Percentiles rank a stretch among this genome's conserved stretches.
These are phyloP conservation scores for Halichondria panicea DNA, from an alignment of 37 sponge, comb jelly and placozoan genomes.

Conservation along the genomic window DNA sequence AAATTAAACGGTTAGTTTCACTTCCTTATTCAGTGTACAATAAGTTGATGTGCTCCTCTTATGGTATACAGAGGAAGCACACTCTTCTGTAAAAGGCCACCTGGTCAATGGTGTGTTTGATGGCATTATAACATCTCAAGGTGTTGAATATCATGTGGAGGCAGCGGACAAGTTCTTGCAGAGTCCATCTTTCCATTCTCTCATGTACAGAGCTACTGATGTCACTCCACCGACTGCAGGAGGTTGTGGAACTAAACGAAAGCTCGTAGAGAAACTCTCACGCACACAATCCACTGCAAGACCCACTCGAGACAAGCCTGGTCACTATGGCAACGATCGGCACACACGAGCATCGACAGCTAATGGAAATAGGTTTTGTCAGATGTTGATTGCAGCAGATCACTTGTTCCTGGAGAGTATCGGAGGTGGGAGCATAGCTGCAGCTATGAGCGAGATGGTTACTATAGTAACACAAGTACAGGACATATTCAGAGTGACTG, in stretches of 20 bases:
- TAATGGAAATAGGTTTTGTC: constrained; percentile 44
- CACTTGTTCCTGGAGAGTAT: constrained; percentile 48
- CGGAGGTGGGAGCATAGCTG: constrained; percentile 26
- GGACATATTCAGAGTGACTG: constrained; percentile 34
- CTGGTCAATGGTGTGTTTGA: constrained; percentile 60
- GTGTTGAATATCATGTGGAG: constrained; percentile 64
- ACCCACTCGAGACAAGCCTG: not conserved
- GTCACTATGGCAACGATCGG: not conserved
- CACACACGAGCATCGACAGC: not conserved
- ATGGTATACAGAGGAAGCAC: constrained; percentile 49
- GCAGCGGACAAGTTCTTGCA: constrained; percentile 38
- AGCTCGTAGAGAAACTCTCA: constrained; percentile 9
- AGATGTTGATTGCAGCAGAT: constrained; percentile 66
- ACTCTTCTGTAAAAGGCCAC: constrained; percentile 47
- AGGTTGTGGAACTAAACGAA: constrained; percentile 29
- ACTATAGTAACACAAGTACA: constrained; percentile 33
- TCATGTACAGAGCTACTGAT: constrained; percentile 47
- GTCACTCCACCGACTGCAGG: not conserved
- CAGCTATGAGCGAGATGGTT: constrained; percentile 54
- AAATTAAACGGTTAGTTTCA: too few relatives aligned
- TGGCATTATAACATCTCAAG: constrained; percentile 43
- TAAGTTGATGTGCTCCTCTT: not conserved
- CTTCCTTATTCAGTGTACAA: too few relatives aligned
- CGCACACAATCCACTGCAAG: constrained; percentile 20
- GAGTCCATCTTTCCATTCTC: constrained; percentile 26